phyloP scores from a whole-genome alignment of 2,797 vertebrate genomes.

The Danionella dracula region DNA sequence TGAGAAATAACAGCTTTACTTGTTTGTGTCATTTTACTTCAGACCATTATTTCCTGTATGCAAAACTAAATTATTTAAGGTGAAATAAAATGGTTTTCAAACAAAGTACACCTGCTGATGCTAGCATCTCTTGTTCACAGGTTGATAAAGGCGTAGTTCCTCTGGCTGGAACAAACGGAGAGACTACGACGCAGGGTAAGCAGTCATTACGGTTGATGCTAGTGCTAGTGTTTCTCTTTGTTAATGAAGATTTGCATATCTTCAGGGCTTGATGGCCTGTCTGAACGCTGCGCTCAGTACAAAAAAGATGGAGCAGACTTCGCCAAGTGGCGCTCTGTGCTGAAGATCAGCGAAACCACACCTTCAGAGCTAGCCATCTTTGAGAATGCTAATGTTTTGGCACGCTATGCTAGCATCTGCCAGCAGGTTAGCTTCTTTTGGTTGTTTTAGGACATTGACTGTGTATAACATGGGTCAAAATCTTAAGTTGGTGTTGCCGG shows the following conservation, averaged over 20 bases:
- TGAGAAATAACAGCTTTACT: too few relatives aligned
- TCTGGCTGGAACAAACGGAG: conserved; percentile 90
- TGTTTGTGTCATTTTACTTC: too few relatives aligned
- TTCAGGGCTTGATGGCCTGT: conserved; percentile 89
- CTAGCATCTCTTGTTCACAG: conserved; percentile 52
- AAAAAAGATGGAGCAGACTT: conserved; percentile 97
- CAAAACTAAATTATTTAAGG: too few relatives aligned
- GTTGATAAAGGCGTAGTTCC: conserved; percentile 97
- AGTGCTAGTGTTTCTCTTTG: background rate
- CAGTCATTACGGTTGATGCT: too few relatives aligned
- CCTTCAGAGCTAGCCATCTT: conserved; percentile 88
- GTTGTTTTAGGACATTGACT: background rate
- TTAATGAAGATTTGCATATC: background rate
- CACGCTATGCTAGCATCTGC: conserved; percentile 97
- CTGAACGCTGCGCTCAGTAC: conserved; percentile 95
- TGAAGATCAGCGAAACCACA: conserved; percentile 91
- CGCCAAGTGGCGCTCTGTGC: conserved; percentile 91
- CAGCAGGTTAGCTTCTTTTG: conserved; percentile 78
- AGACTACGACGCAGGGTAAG: conserved; percentile 95
- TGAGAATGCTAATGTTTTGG: conserved; percentile 95
- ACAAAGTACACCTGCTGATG: background rate
- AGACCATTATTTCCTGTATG: too few relatives aligned
- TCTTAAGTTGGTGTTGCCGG: too few relatives aligned
- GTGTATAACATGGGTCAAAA: too few relatives aligned
- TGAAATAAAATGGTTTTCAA: background rate